Base-by-base conservation (phyloP, 2,113 vertebrate genomes). In the Neotragus moschatus region DNA sequence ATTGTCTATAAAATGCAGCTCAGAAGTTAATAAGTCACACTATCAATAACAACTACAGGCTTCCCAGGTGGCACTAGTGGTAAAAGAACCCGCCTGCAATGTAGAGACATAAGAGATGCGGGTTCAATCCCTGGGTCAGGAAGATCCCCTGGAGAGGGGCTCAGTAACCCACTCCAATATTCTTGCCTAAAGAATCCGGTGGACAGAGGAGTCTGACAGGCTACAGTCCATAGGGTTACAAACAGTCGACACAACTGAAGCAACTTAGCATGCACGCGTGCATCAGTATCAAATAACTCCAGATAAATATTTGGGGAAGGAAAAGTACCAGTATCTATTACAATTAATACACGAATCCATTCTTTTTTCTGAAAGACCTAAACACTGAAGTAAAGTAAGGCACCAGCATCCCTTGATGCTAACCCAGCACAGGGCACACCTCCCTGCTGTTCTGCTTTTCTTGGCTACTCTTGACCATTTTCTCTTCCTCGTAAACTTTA, bases 361-460 rank as follows among this genome's bases (percentile, higher is more conserved):
- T 94, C 6, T 30, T 28, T 45, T 45, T 85, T 92, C 56, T 85
- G 5, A 89, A 36, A 47, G 47, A 95, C 75, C 14, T n/a, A 77
- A 47, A 39, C 3, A 36, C 19, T 53, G 9, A 73, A 81, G 49
- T 10, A 30, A 49, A 92, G 11, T 3, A 51, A n/a, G 9, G 12
- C 49, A 70, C 56, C 6, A 33, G 30, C 2, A 0, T 33, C 12
- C 11, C 5, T 0, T 3, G 9, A 45, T 7, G 30, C 23, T 45
- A 28, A 28, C 21, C 2, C 1, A 45, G 21, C 4, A 16, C 2
- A 53, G 10, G 47, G 28, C 4, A 17, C 4, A 16, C 14, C 15
- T 26, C 9, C 33, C 58, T 47, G 5, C 26, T 45, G 7, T 43
- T 85, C 47, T 86, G 45, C 49, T 82, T 47, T 55, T 51, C 11